These are phyloP conservation scores for Bedellia somnulentella DNA, from an alignment of 2,888 invertebrate genomes.

Conservation along the genomic window DNA sequence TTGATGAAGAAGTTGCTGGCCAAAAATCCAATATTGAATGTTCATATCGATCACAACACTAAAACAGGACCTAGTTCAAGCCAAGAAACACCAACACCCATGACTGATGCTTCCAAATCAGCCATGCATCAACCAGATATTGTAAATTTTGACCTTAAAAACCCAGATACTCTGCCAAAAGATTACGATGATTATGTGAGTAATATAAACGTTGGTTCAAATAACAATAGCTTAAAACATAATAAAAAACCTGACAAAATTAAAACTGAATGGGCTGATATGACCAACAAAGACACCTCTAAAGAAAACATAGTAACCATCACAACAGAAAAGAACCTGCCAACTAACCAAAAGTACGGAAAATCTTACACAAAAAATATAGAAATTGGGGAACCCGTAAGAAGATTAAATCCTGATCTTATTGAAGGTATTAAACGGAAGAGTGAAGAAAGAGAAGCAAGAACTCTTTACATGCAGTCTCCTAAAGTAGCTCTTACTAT, in stretches of 20 bases:
- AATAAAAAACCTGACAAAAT: constrained; percentile 30
- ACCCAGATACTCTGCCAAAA: constrained; percentile 20
- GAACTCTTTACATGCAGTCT: constrained; percentile 49
- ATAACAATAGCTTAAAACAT: constrained; percentile 40
- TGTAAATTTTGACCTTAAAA: constrained; percentile 40
- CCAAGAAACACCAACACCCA: constrained; percentile 23
- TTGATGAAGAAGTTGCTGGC: constrained; percentile 61
- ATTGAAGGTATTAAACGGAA: constrained; percentile 39
- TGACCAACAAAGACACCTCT: constrained; percentile 20
- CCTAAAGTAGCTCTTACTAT: constrained; percentile 42
- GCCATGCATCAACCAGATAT: constrained; percentile 51
- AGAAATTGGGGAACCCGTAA: constrained; percentile 42
- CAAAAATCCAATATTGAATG: constrained; percentile 52
- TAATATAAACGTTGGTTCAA: constrained; percentile 49
- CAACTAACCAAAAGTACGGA: constrained; percentile 25
- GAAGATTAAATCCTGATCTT: constrained; percentile 41
- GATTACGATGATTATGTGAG: constrained; percentile 51
- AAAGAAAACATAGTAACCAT: constrained; percentile 48
- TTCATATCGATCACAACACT: constrained; percentile 42
- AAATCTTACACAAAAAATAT: constrained; percentile 53
- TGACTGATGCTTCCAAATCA: constrained; percentile 45
- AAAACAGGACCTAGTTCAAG: constrained; percentile 30
- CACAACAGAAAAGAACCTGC: constrained; percentile 34
- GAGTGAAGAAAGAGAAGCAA: constrained; percentile 33
- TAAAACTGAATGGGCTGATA: constrained; percentile 32